These are phyloP conservation scores for Sycophila texana DNA, from an alignment of 2,888 invertebrate genomes.

Conservation along the genomic window DNA sequence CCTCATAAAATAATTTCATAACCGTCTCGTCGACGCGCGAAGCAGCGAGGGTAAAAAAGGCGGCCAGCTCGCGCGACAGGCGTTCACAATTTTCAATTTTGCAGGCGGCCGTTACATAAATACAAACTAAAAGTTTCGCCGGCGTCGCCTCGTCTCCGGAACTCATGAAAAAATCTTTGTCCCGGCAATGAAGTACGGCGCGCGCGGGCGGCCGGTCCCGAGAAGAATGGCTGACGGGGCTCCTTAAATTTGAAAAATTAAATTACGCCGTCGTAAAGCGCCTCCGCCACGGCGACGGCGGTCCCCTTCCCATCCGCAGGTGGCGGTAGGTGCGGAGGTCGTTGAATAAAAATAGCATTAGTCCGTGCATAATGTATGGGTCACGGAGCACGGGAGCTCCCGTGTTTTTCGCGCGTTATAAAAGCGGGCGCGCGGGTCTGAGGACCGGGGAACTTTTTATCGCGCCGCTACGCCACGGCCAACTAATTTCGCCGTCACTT, in stretches of 20 bases:
- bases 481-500: constrained; percentile 52
- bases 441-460: constrained; percentile 37
- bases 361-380: constrained; percentile 74
- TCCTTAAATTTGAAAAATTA: constrained; percentile 75
- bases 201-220: neutral
- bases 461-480: constrained; percentile 29
- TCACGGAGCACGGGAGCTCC: constrained; percentile 58
- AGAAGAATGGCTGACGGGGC: constrained; percentile 57
- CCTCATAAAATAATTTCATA: neutral
- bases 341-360: constrained; percentile 75
- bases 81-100: constrained; percentile 56
- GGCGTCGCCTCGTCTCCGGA: neutral
- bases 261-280: constrained; percentile 74
- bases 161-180: constrained; percentile 59
- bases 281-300: constrained; percentile 65
- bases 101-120: constrained; percentile 55
- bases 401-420: constrained; percentile 49
- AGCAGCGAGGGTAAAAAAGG: neutral
- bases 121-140: constrained; percentile 53
- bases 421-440: constrained; percentile 21
- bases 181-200: constrained; percentile 55
- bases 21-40: neutral
- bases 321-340: constrained; percentile 25
- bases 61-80: neutral
- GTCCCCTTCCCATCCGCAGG: constrained; percentile 53